Base-by-base conservation (phyloP, 2,113 vertebrate species). In the Chaetodon auriga region DNA sequence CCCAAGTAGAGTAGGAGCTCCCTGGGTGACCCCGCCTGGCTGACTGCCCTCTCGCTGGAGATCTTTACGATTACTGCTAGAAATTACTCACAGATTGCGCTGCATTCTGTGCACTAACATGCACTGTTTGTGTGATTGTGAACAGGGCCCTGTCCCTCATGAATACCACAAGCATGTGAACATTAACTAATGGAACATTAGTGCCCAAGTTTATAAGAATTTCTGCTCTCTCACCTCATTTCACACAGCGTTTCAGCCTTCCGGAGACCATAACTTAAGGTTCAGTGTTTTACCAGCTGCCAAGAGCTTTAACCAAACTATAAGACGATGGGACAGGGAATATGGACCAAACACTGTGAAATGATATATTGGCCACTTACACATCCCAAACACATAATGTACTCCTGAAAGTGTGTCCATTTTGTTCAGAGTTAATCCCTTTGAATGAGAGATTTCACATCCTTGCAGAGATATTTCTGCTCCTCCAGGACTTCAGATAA, bases 21-120 rank as follows among this genome's bases (percentile, higher is more conserved):
- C 65, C 43, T 82, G 79, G 78, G 84, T 84, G 86, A 84, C 70
- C 84, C 75, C 63, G 70, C 81, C 87, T 90, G 88, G 89, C 80
- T 53, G 76, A 48, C 80, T 83, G 87, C 89, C 84, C 58, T 85
- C 66, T 87, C 36, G 35, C 78, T 68, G 36, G 38, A 91, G 92
- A 94, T 93, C 72, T 83, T 78, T 35, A 73, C 58, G 91, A 95
- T 96, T 91, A 92, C 85, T 64, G 61, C 68, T 55, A 90, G 76
- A 95, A 95, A 95, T 96, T 91, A 92, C 90, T 95, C 85, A 79
- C 95, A 95, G 94, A 95, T 94, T 95, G 89, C 64, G 6, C 55
- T 69, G 82, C 72, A 54, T 86, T 87, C 68, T 85, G 79, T 8
- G 36, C 45, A 43, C 35, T 66, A 55, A 79, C 69, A 80, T 61